Percentiles rank a stretch among this genome's conserved stretches.
phyloP scores from a whole-genome alignment of 2,113 vertebrate genomes.

The Tychaedon coryphoeus region DNA sequence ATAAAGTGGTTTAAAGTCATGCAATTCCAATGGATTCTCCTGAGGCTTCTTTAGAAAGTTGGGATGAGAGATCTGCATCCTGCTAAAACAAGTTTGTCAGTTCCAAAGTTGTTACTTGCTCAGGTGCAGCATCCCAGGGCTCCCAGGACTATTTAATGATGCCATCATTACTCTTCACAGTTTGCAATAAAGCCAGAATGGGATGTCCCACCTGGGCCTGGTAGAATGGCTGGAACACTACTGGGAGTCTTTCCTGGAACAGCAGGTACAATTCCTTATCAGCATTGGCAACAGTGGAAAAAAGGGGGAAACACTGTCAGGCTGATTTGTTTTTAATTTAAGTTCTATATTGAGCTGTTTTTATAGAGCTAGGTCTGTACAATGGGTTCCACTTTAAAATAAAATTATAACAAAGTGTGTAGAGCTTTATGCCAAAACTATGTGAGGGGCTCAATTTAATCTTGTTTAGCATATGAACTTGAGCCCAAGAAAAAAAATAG shows the following conservation, averaged over 20 bases:
- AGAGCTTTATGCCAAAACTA: not conserved
- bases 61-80: not conserved
- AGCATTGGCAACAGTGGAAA: rapidly evolving
- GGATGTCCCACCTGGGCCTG: rapidly evolving
- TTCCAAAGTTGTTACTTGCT: not conserved
- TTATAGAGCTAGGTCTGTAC: not conserved
- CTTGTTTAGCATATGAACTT: not conserved
- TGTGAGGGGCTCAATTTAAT: not conserved
- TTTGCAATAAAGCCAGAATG: not conserved
- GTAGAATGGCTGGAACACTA: rapidly evolving
- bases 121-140: not conserved
- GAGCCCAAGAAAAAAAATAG: not conserved
- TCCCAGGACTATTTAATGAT: not conserved
- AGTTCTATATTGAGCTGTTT: not conserved
- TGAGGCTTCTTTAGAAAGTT: not conserved
- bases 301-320: rapidly evolving
- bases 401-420: rapidly evolving
- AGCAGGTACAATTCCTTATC: not conserved
- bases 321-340: not conserved
- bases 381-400: rapidly evolving
- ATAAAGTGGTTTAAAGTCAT: not conserved
- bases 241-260: not conserved
- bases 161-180: rapidly evolving
- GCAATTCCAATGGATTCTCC: not conserved
- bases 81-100: not conserved